Conservation (phyloP, 2,113 vertebrate genomes). For the Myotis davidii region DNA sequence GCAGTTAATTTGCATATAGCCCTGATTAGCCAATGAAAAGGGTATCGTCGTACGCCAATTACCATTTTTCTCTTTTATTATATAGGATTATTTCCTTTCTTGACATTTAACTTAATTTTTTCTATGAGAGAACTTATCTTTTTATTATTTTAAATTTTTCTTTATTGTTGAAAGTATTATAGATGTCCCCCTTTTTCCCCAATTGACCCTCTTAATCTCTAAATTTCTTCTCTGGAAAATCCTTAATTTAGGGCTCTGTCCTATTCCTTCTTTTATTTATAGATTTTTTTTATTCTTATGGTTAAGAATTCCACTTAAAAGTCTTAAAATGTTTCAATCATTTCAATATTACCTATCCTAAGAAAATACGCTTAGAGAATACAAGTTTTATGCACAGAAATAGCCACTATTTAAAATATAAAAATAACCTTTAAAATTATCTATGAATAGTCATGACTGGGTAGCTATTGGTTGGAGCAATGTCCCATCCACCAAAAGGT, state of each 20-base stretch:
- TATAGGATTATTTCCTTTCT: slow-evolving; percentile 2
- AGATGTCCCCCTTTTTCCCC: too few relatives aligned
- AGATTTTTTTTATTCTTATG: background rate
- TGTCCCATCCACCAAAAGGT: too few relatives aligned
- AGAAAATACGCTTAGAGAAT: background rate
- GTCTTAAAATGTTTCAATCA: background rate
- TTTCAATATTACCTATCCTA: background rate
- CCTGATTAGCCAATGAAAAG: too few relatives aligned
- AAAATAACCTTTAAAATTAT: background rate
- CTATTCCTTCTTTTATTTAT: slow-evolving; percentile 2
- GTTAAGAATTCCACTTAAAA: background rate
- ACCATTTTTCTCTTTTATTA: too few relatives aligned
- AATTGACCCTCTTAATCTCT: background rate
- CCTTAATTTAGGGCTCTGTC: background rate
- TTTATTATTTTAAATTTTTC: too few relatives aligned
- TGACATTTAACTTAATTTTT: slow-evolving; percentile 19
- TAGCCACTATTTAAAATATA: background rate
- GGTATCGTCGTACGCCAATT: too few relatives aligned
- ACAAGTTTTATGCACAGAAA: background rate
- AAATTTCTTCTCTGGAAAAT: background rate
- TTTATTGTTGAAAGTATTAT: too few relatives aligned
- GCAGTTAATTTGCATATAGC: too few relatives aligned
- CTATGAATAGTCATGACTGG: background rate
- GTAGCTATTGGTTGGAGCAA: too few relatives aligned
- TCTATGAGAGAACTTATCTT: too few relatives aligned